Conservation (phyloP, 92 coral and sea anemone species). For the Siderastrea radians region DNA sequence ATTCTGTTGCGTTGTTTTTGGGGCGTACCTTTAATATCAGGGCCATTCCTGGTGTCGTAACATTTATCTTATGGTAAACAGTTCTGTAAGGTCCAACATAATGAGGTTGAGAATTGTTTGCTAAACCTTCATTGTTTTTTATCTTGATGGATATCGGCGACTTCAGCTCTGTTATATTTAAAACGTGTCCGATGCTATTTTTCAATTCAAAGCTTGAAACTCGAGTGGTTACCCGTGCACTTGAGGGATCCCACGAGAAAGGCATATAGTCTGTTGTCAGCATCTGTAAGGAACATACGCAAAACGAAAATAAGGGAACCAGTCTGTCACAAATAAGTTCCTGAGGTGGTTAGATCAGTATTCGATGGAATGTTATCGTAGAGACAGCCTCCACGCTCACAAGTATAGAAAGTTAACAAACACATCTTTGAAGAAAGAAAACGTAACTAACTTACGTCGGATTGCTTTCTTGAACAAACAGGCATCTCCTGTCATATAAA, state of each 20-base stretch:
- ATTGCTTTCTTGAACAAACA: too few relatives aligned
- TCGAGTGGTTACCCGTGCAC: slow-evolving; percentile 43
- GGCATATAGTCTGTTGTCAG: slow-evolving; percentile 45
- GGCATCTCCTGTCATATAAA: too few relatives aligned
- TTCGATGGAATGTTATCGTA: too few relatives aligned
- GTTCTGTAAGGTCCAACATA: slow-evolving; percentile 32
- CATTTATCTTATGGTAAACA: slow-evolving; percentile 48
- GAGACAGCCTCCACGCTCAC: too few relatives aligned
- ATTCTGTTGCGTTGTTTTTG: slow-evolving; percentile 14
- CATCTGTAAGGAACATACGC: slow-evolving; percentile 21
- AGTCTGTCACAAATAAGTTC: too few relatives aligned
- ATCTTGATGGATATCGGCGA: slow-evolving; percentile 46
- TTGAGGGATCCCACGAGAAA: slow-evolving; percentile 65
- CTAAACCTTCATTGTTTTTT: slow-evolving; percentile 16
- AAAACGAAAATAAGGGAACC: background rate
- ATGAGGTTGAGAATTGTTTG: slow-evolving; percentile 27
- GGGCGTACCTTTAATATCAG: slow-evolving; percentile 58
- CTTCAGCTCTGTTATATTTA: slow-evolving; percentile 37
- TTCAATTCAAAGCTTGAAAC: slow-evolving; percentile 63
- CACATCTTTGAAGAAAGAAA: too few relatives aligned
- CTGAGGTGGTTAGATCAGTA: too few relatives aligned
- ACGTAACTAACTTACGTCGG: too few relatives aligned
- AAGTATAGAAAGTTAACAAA: too few relatives aligned
- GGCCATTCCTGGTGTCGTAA: slow-evolving; percentile 31
- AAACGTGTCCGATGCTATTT: slow-evolving; percentile 34